A percentile compares a stretch with the other conserved stretches of the same genome.
Evolutionary conservation across 2,113 vertebrate genomes (phyloP).

Genomic region (Fukomys damarensis): DNA sequence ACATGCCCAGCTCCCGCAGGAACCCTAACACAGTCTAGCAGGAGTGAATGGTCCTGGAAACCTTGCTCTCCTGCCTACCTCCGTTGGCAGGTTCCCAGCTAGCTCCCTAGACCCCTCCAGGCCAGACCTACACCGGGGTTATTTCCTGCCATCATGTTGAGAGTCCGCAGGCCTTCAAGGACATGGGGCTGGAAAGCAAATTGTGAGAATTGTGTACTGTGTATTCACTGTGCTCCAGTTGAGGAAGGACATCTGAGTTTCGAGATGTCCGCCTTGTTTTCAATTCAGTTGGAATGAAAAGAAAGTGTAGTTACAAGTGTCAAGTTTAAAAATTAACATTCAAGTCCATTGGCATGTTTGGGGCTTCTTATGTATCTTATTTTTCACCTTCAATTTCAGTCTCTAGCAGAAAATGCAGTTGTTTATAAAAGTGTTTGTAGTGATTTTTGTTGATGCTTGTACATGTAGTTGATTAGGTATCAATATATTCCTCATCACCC

Average conservation of each 20-base stretch:
- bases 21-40: neutral
- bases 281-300: constrained; percentile 14
- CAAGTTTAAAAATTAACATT: constrained; percentile 23
- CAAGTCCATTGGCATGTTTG: neutral
- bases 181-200: neutral
- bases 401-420: neutral
- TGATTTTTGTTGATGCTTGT: neutral
- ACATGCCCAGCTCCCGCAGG: neutral
- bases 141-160: neutral
- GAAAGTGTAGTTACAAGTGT: neutral
- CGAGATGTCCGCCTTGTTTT: neutral
- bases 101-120: neutral
- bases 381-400: constrained; percentile 41
- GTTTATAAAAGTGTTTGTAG: neutral
- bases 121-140: neutral
- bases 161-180: neutral
- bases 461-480: constrained; percentile 36
- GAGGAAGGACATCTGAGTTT: neutral
- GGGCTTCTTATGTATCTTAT: neutral
- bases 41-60: neutral
- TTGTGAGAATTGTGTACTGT: neutral
- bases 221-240: neutral
- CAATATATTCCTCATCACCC: neutral
- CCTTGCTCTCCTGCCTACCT: accelerated
- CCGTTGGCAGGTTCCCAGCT: neutral